Evolutionary conservation across 2,797 vertebrate species (phyloP), one percentile per base, ranked within the genome.

Genomic region (Ctenopoma kingsleyae): DNA sequence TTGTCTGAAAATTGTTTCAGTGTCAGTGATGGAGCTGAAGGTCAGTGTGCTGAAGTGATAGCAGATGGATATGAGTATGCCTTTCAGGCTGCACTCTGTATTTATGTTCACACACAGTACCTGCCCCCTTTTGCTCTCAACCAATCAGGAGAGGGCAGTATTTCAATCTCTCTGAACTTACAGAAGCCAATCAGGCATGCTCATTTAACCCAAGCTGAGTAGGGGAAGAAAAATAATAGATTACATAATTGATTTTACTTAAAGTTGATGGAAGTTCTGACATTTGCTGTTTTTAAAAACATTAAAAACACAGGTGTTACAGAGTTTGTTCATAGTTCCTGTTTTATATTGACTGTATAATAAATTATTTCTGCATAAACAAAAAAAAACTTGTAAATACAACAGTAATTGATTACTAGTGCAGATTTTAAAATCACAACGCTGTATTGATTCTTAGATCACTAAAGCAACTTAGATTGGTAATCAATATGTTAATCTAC

Each of bases 91-190:
- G 79, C 58, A 17, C 53, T 50, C 80, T 71, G 71, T 86, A 86
- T 93, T 93, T 94, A 94, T 93, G 58, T 83, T 66, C 77, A 75
- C 82, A 41, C 62, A 48, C 63, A 61, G 70, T 67, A 54, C 77
- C 84, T 51, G 64, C 77, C 87, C 71, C 67, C 81, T 66, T 30
- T 27, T 67, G 63, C 63, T 62, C 40, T 61, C 77, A 63, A 63
- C 94, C 91, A 94, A 92, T 94, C 74, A 73, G 71, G 59, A 43
- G 22, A 61, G 35, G 25, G 72, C 67, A 74, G 65, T 19, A 1
- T 16, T 56, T 75, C 67, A 58, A 46, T 19, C 80, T 71, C 64
- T 55, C 22, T 81, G 47, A 83, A 61, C 67, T 54, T 57, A 6
- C 16, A 50, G 27, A 56, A 77, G 79, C 91, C 90, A 91, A 84